phyloP scores from a whole-genome alignment of 2,113 vertebrate species.

The Tiliqua scincoides region DNA sequence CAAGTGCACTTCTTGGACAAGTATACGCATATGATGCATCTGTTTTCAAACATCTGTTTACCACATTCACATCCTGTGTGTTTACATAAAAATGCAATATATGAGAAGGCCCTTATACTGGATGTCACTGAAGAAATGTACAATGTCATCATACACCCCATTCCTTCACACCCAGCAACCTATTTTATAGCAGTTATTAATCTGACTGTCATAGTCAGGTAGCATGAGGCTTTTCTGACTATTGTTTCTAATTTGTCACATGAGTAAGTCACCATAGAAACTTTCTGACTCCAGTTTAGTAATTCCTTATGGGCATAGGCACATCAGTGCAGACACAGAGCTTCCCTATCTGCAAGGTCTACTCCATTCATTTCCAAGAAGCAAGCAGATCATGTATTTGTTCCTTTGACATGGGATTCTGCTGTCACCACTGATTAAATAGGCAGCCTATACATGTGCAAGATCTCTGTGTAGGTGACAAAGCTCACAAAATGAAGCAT shows the following conservation, averaged over 20 bases:
- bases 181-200: background rate
- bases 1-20: background rate
- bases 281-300: background rate
- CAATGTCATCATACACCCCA: background rate
- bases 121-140: background rate
- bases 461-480: background rate
- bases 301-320: background rate
- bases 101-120: background rate
- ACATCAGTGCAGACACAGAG: background rate
- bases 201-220: background rate
- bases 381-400: background rate
- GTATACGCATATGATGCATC: background rate
- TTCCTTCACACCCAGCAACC: background rate
- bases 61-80: background rate
- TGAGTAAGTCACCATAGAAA: background rate
- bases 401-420: background rate
- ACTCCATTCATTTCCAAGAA: background rate
- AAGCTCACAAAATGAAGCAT: background rate
- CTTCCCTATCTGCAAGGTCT: background rate
- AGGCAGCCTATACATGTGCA: background rate
- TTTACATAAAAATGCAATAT: background rate
- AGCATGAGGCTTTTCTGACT: background rate
- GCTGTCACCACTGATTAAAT: background rate
- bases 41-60: background rate
- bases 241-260: background rate